Conservation (phyloP, 2,888 invertebrate genomes). For the Carpatolechia fugitivella region DNA sequence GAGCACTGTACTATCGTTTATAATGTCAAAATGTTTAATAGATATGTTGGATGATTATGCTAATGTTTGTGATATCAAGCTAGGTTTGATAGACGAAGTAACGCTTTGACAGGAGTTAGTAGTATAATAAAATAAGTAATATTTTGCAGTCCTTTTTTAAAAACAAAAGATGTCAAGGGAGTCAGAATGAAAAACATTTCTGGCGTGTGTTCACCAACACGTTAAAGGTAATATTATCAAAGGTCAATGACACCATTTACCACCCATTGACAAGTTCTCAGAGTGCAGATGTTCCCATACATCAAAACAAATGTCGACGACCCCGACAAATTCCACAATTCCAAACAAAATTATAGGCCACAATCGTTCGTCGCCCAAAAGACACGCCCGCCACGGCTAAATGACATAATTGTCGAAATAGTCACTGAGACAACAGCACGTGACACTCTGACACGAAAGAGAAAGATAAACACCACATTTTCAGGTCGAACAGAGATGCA, state of each 20-base stretch:
- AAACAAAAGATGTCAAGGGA: no score
- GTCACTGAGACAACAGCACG: slow-evolving; percentile 74
- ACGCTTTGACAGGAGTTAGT: no score
- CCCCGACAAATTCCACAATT: slow-evolving; percentile 65
- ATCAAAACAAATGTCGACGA: slow-evolving; percentile 62
- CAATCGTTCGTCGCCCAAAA: slow-evolving; percentile 76
- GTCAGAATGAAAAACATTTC: no score
- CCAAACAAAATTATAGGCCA: slow-evolving; percentile 72
- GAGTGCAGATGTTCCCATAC: slow-evolving; percentile 70
- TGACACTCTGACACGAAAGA: slow-evolving; percentile 58
- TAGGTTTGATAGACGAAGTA: no score
- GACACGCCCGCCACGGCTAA: slow-evolving; percentile 75
- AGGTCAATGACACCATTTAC: slow-evolving; percentile 31
- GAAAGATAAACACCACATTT: slow-evolving; percentile 35
- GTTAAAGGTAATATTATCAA: not conserved
- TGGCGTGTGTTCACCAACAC: not conserved
- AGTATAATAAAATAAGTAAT: no score
- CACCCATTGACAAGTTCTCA: slow-evolving; percentile 25
- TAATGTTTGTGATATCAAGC: not conserved
- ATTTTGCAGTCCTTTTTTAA: no score
- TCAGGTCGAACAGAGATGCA: slow-evolving; percentile 39
- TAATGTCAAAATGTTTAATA: slow-evolving; percentile 1
- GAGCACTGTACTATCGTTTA: not conserved
- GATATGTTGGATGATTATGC: not conserved
- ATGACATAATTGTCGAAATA: slow-evolving; percentile 80